phyloP scores from a whole-genome alignment of 2,113 vertebrate species.

The Pseudorectes ferrugineus region DNA sequence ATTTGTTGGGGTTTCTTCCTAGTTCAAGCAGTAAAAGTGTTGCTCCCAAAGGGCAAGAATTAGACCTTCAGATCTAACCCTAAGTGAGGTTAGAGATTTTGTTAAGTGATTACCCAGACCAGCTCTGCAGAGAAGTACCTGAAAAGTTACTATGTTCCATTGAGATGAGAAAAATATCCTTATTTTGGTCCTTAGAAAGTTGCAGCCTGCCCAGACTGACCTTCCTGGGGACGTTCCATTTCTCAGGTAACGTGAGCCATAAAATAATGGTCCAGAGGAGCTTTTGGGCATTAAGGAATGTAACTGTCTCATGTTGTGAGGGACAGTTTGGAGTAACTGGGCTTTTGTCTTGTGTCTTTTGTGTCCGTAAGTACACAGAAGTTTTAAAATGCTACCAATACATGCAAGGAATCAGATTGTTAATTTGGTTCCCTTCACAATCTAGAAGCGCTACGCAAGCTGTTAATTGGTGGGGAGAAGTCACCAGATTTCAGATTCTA shows the following conservation, averaged over 20 bases:
- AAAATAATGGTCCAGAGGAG: neutral
- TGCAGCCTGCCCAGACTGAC: neutral
- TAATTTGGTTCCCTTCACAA: neutral
- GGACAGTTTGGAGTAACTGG: neutral
- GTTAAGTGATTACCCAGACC: conserved; percentile 4
- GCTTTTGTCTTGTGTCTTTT: neutral
- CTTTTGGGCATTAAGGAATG: neutral
- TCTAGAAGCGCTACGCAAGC: neutral
- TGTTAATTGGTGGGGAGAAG: neutral
- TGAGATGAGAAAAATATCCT: neutral
- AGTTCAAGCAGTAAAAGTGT: neutral
- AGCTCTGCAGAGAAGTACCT: neutral
- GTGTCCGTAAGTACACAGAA: neutral
- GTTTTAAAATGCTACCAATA: neutral
- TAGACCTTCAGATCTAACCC: neutral
- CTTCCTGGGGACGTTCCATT: neutral
- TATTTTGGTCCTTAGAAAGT: neutral
- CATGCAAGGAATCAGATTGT: neutral
- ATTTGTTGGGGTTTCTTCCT: neutral
- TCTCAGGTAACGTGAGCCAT: neutral
- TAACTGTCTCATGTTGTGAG: fast-evolving
- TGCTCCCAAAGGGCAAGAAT: neutral
- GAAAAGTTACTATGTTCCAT: neutral
- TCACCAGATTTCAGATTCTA: neutral
- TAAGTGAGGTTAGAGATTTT: conserved; percentile 37